Base-by-base conservation (phyloP, 2,888 invertebrate species). In the Mythimna pallens region DNA sequence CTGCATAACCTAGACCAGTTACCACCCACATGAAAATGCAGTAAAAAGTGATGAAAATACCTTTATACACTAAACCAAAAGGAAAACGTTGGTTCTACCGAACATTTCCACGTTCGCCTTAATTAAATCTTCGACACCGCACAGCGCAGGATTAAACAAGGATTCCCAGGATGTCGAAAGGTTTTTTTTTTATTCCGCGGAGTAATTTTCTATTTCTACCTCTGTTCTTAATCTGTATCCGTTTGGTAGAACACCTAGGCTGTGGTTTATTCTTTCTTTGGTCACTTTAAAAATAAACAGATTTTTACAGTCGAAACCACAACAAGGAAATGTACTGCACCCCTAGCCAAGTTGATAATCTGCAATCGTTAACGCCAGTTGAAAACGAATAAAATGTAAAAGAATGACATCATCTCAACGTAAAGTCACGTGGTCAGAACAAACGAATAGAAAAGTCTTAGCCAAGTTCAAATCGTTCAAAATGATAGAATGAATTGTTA, bases 101-200 rank as follows among this genome's bases (percentile, higher is more conserved):
- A 63, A 78, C 73, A 34, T 54, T 78, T 59, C 12, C 76, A 47
- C 79, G 58, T 40, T 78, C 52, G 58, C 64, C 52, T 78, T 76
- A 76, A 76, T 76, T 76, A 73, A 76, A 76, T 76, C 76, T 76
- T 73, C 52, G 62, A 62, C 55, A 77, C 55, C 52, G 36, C 72
- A 22, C 36, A 72, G 64, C 57, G 52, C 64, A 30, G 73, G 76
- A 76, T 76, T 76, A 65, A 78, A 76, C 65, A 36, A 59, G 79
- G 58, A 65, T 72, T 78, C 73, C 36, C 43, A 30, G 72, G 52
- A 64, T n/a, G 57, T 58, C 9, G 30, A 52, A 58, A 5, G 17
- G 17, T 70, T 70, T 75, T 72, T 62, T 47, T 47, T 47, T 20
- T 6, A 70, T 50, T 47, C 36, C 12, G 40, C 1, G 3, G 36